Base-by-base conservation (phyloP, 2,113 vertebrate genomes). In the Bettongia penicillata region DNA sequence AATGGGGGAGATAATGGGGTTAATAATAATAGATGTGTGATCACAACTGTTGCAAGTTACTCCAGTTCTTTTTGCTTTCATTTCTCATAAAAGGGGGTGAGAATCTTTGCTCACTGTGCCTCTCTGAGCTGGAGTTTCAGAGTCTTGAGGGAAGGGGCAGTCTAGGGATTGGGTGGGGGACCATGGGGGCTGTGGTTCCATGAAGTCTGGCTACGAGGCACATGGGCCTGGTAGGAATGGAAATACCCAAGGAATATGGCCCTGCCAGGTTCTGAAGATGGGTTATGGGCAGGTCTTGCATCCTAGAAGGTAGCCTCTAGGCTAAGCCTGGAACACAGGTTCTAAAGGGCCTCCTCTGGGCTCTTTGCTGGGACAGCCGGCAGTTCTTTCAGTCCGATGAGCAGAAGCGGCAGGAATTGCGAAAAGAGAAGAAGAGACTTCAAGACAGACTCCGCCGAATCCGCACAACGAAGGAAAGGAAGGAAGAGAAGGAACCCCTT, bases 371-470 rank as follows among this genome's bases (percentile, higher is more conserved):
- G 96, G 93, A 12, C 95, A 99, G 99, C 96, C 99, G 99, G 26
- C 99, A 99, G 98, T 99, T 99, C 98, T 99, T 99, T 11, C 98
- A 99, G 0, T 99, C 99, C 26, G 99, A 99, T 0, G 99, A 99
- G 95, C 99, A 99, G 98, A 99, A 99, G 97, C 98, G 99, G 19
- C 99, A 99, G 96, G 99, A 99, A 96, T 99, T 99, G 99, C 98
- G 99, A 93, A 99, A 99, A 96, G 99, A 99, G 96, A 98, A 99
- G 0, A 98, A 99, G 48, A 98, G 99, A 90, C 99, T 99, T 94
- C 99, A 99, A 97, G 99, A 99, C 90, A 99, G 99, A 93, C 97
- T 99, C 57, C 98, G 99, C 61, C 97, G 99, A 28, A 98, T 99
- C 14, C 37, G 37, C 14, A 43, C 43, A 22, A 14, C 68, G 7